phyloP scores from a whole-genome alignment of 2,888 invertebrate genomes.

The Emmelina monodactyla region DNA sequence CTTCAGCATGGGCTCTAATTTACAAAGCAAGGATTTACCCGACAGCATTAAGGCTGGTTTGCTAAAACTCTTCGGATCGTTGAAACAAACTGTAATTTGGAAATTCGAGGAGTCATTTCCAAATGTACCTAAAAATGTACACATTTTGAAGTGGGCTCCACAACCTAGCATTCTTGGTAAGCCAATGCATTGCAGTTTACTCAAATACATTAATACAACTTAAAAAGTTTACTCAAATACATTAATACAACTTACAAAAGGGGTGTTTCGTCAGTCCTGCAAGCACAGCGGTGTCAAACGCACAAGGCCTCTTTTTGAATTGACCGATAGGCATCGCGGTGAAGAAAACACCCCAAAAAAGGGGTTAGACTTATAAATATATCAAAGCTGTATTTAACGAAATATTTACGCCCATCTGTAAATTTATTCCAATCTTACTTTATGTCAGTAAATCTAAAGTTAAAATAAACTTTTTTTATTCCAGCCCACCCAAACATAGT shows the following conservation, averaged over 20 bases:
- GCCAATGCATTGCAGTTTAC: conserved; percentile 4
- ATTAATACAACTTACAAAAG: no score
- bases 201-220: not conserved
- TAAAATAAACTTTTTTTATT: not conserved
- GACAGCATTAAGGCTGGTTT: conserved; percentile 22
- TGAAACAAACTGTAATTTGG: conserved; percentile 44
- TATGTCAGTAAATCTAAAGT: not conserved
- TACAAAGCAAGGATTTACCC: conserved; percentile 28
- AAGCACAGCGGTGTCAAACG: no score
- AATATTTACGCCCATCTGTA: no score
- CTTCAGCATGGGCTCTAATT: conserved; percentile 42
- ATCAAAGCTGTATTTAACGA: no score
- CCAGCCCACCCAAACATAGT: conserved; percentile 40
- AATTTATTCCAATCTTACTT: no score
- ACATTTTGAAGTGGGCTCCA: conserved; percentile 34
- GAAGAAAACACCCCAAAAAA: no score
- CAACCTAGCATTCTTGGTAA: conserved; percentile 29
- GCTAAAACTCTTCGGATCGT: conserved; percentile 27
- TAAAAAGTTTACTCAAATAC: no score
- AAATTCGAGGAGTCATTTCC: conserved; percentile 33
- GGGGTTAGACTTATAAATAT: no score
- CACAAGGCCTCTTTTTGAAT: no score
- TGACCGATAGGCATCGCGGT: no score
- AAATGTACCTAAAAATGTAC: conserved; percentile 30
- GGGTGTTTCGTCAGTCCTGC: no score